Percentiles rank a stretch among this genome's conserved stretches.
Evolutionary conservation across 2,113 vertebrate species (phyloP).

Genomic region (Oriolus oriolus): DNA sequence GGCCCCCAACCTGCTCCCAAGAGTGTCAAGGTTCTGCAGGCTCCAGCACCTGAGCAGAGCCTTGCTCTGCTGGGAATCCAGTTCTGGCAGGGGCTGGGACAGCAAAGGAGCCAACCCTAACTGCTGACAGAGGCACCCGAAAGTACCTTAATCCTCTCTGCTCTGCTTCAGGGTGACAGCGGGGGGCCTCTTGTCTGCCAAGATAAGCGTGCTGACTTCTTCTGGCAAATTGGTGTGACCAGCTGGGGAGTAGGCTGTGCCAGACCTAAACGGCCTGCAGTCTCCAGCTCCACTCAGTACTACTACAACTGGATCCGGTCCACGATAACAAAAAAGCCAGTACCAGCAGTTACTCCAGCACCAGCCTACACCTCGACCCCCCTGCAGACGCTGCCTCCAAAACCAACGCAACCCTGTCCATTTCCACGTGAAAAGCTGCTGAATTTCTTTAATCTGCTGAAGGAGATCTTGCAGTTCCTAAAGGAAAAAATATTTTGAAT

Average conservation of each 20-base stretch:
- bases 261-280: not conserved
- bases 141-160: not conserved
- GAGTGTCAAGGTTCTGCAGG: not conserved
- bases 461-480: not conserved
- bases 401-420: not conserved
- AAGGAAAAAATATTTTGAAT: not conserved
- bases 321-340: fast-evolving
- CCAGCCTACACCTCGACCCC: not conserved
- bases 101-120: not conserved
- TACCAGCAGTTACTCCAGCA: fast-evolving
- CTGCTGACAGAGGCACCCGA: not conserved
- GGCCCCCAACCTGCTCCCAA: not conserved
- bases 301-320: not conserved
- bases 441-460: not conserved
- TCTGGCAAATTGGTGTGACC: not conserved
- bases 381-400: fast-evolving
- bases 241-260: not conserved
- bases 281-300: not conserved
- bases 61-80: not conserved
- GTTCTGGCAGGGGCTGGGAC: not conserved
- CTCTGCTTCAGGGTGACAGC: not conserved
- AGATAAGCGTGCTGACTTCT: fast-evolving
- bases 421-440: not conserved
- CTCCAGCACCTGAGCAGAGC: not conserved
- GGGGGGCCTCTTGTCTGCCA: not conserved